Percentiles rank a stretch among this genome's conserved stretches.
These are phyloP conservation scores for Ptilodon capucinus DNA, from an alignment of 2,888 invertebrate species.

Conservation along the genomic window DNA sequence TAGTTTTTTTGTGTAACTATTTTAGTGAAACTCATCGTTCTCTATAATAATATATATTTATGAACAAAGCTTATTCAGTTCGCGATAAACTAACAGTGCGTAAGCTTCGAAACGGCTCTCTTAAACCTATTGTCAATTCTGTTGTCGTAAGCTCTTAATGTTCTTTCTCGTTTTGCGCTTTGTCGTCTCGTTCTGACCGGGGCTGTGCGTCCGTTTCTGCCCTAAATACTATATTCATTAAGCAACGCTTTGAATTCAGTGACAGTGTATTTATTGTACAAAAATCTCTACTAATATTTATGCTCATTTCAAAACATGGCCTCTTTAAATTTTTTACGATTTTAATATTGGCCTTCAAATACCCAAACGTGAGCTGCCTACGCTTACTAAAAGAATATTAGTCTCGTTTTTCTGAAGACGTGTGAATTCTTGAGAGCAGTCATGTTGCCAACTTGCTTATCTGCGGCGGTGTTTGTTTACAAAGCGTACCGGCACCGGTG, in stretches of 20 bases:
- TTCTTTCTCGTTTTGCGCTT: slow-evolving; percentile 38
- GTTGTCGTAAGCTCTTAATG: slow-evolving; percentile 43
- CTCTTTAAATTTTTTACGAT: slow-evolving; percentile 11
- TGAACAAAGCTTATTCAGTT: slow-evolving; percentile 14
- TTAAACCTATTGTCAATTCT: slow-evolving; percentile 39
- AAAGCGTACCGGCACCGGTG: slow-evolving; percentile 44
- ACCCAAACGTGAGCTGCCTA: slow-evolving; percentile 28
- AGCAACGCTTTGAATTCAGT: slow-evolving; percentile 39
- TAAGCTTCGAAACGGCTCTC: slow-evolving; percentile 28
- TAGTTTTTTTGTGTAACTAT: neutral
- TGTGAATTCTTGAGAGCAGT: slow-evolving; percentile 41
- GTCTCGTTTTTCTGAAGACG: slow-evolving; percentile 39
- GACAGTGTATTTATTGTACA: slow-evolving; percentile 37
- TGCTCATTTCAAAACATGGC: slow-evolving; percentile 6
- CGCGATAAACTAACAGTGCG: slow-evolving; percentile 18
- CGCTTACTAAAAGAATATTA: slow-evolving; percentile 30
- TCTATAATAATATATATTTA: slow-evolving; percentile 4
- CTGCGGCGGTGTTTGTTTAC: slow-evolving; percentile 62
- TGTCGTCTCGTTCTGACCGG: slow-evolving; percentile 38
- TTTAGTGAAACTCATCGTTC: neutral
- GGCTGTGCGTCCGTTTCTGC: slow-evolving; percentile 31
- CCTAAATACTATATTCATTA: slow-evolving; percentile 54
- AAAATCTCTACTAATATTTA: slow-evolving; percentile 19
- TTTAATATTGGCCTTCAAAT: slow-evolving; percentile 35
- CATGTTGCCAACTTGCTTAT: slow-evolving; percentile 57